phyloP scores from a whole-genome alignment of 2,797 vertebrate genomes.

The Lacerta viridis region DNA sequence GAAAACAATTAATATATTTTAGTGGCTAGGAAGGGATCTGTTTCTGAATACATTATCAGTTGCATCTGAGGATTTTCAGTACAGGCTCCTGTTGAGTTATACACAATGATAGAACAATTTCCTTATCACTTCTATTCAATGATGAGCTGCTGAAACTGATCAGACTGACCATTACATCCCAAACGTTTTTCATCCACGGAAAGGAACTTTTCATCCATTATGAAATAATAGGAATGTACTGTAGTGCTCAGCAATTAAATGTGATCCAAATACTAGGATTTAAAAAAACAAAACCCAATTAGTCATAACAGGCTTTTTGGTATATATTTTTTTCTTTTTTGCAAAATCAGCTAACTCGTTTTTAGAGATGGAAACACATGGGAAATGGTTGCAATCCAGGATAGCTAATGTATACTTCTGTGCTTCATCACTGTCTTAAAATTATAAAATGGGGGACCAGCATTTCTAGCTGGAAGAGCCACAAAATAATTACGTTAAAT shows the following conservation, averaged over 20 bases:
- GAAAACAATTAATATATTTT: slow-evolving; percentile 27
- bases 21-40: slow-evolving; percentile 8
- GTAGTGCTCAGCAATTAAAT: slow-evolving; percentile 38
- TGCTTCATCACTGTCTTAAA: background rate
- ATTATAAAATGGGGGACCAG: background rate
- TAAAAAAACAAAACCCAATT: background rate
- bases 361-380: background rate
- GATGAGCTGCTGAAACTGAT: accelerated
- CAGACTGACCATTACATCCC: slow-evolving; percentile 2
- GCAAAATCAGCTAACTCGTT: background rate
- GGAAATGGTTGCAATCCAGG: slow-evolving; percentile 23
- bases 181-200: background rate
- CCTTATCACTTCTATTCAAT: slow-evolving; percentile 16
- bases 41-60: background rate
- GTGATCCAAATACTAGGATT: slow-evolving; percentile 35
- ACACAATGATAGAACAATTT: slow-evolving; percentile 25
- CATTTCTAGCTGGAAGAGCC: background rate
- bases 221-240: slow-evolving; percentile 35
- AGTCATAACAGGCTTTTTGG: background rate
- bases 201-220: slow-evolving; percentile 18
- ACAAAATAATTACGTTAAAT: background rate
- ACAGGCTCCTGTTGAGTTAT: background rate
- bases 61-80: slow-evolving; percentile 25
- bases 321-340: background rate
- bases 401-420: slow-evolving; percentile 1